Evolutionary conservation across 2,888 invertebrate genomes (phyloP).

Genomic region (Orchesella flavescens): DNA sequence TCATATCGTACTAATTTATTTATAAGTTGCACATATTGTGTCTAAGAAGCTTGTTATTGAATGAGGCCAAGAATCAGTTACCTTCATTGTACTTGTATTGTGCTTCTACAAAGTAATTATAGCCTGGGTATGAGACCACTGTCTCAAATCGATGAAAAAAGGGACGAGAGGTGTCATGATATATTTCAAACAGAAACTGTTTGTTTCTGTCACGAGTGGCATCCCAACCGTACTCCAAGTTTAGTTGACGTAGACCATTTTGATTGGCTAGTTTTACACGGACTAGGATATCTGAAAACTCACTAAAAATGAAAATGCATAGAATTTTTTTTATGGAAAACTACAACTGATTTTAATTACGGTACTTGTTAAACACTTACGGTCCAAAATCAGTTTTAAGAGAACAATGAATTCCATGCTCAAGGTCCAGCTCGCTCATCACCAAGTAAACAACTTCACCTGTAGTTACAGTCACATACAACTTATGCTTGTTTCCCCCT

Average conservation of each 20-base stretch:
- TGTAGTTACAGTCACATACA: constrained; percentile 59
- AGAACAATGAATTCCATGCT: constrained; percentile 67
- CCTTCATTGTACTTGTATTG: constrained; percentile 63
- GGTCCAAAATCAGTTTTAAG: constrained; percentile 70
- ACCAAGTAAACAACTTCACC: constrained; percentile 67
- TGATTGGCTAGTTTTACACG: constrained; percentile 66
- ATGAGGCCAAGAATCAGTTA: constrained; percentile 27
- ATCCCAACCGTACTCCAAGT: constrained; percentile 69
- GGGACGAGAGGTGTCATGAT: constrained; percentile 58
- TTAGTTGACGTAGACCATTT: constrained; percentile 66
- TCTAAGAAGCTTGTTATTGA: too few relatives aligned
- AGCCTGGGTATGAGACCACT: constrained; percentile 61
- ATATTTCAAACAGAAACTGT: constrained; percentile 65
- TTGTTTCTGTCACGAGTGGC: constrained; percentile 56
- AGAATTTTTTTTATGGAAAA: too few relatives aligned
- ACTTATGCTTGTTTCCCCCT: constrained; percentile 62
- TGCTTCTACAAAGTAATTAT: constrained; percentile 61
- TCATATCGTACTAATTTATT: too few relatives aligned
- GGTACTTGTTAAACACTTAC: too few relatives aligned
- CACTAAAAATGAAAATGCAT: constrained; percentile 34
- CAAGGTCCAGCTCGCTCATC: constrained; percentile 68
- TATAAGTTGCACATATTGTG: too few relatives aligned
- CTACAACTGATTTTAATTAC: too few relatives aligned
- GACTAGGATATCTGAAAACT: constrained; percentile 67
- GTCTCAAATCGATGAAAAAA: constrained; percentile 60